Evolutionary conservation across 1,140 invertebrate species (phyloP).

Genomic region (Formica exsecta): DNA sequence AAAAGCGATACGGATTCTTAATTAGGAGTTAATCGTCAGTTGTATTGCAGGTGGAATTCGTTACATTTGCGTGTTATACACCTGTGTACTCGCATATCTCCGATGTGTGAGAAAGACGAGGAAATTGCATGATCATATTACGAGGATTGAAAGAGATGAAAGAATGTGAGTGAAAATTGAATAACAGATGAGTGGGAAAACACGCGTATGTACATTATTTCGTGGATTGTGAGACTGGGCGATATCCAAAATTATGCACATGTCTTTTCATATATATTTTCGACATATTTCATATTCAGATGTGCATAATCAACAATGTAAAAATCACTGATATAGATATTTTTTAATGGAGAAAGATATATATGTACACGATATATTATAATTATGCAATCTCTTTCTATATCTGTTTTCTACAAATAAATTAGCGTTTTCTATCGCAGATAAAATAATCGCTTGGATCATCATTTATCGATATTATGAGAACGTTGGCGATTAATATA

Average conservation of each 20-base stretch:
- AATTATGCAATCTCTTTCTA: not conserved
- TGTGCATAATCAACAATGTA: not conserved
- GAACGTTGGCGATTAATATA: constrained; percentile 14
- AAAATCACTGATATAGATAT: not conserved
- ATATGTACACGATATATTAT: not conserved
- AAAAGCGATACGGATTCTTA: constrained; percentile 46
- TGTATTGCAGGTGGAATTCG: constrained; percentile 20
- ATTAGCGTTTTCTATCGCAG: constrained; percentile 7
- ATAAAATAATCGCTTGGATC: constrained; percentile 20
- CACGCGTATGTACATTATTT: constrained; percentile 9
- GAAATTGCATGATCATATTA: not conserved
- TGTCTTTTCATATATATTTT: constrained; percentile 1
- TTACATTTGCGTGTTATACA: not conserved
- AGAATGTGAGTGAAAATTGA: not conserved
- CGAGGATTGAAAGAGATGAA: not conserved
- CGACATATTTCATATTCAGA: not conserved
- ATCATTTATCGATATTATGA: constrained; percentile 11
- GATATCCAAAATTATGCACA: constrained; percentile 26
- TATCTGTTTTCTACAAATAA: not conserved
- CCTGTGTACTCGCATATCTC: constrained; percentile 1
- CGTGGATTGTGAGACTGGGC: not conserved
- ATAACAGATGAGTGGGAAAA: not conserved
- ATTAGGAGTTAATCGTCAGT: constrained; percentile 45
- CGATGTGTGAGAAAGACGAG: not conserved
- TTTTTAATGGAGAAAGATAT: not conserved